phyloP scores from a whole-genome alignment of 92 coral and sea anemone species.

The Chrysogorgia sp. region DNA sequence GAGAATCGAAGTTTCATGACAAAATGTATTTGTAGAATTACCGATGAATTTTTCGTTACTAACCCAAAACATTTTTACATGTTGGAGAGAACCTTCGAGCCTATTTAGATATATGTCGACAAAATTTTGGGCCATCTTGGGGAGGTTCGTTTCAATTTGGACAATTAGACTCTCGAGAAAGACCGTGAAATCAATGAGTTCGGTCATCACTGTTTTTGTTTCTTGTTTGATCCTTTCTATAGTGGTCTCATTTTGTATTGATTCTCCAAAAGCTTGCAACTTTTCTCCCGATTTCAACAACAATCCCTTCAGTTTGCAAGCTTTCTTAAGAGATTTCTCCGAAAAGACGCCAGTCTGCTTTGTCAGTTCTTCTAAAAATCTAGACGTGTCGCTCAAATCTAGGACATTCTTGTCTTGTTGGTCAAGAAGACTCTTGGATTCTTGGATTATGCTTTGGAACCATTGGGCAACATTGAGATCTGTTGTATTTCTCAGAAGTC shows the following conservation, averaged over 20 bases:
- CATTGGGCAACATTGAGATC: slow-evolving; percentile 15
- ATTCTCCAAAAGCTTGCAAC: slow-evolving; percentile 72
- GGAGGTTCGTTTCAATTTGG: slow-evolving; percentile 71
- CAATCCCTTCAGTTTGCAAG: slow-evolving; percentile 72
- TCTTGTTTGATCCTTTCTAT: slow-evolving; percentile 64
- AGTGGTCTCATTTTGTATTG: slow-evolving; percentile 70
- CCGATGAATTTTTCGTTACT: slow-evolving; percentile 77
- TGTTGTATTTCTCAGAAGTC: slow-evolving; percentile 23
- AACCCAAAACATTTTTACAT: slow-evolving; percentile 69
- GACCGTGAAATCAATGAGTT: slow-evolving; percentile 74
- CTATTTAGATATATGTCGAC: slow-evolving; percentile 67
- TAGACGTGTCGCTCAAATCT: slow-evolving; percentile 82
- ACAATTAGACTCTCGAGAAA: slow-evolving; percentile 73
- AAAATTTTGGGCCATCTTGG: slow-evolving; percentile 66
- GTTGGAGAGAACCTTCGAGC: slow-evolving; percentile 66
- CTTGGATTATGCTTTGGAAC: slow-evolving; percentile 66
- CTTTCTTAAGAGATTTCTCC: slow-evolving; percentile 61
- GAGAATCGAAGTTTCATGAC: slow-evolving; percentile 71
- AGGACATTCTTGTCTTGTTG: slow-evolving; percentile 66
- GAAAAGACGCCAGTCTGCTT: slow-evolving; percentile 65
- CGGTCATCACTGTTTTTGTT: slow-evolving; percentile 69
- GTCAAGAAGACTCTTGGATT: slow-evolving; percentile 59
- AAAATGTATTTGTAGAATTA: slow-evolving; percentile 74
- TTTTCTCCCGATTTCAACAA: slow-evolving; percentile 74
- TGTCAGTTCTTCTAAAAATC: slow-evolving; percentile 77